phyloP scores from a whole-genome alignment of 2,888 invertebrate genomes.

The Apoda limacodes region DNA sequence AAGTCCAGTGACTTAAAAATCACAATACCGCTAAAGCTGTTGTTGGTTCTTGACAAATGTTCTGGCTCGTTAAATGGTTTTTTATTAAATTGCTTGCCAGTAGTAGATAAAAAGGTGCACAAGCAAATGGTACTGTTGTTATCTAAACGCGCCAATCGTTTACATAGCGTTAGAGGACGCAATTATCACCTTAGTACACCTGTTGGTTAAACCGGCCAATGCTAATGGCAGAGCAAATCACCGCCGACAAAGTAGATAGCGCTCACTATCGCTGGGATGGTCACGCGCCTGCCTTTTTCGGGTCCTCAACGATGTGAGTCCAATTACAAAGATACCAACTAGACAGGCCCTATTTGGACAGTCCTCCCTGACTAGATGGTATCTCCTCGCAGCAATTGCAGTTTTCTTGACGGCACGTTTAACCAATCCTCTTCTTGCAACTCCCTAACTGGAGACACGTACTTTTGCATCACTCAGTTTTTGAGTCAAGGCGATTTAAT shows the following conservation, averaged over 20 bases:
- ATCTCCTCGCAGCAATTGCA: slow-evolving; percentile 14
- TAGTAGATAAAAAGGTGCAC: slow-evolving; percentile 28
- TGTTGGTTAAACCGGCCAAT: slow-evolving; percentile 29
- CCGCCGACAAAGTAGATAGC: slow-evolving; percentile 19
- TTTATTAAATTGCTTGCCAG: slow-evolving; percentile 20
- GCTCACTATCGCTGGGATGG: slow-evolving; percentile 19
- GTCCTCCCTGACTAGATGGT: slow-evolving; percentile 12
- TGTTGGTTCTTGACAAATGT: too few species aligned
- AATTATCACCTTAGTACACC: slow-evolving; percentile 44
- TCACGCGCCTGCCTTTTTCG: slow-evolving; percentile 25
- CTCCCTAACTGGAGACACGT: slow-evolving; percentile 7
- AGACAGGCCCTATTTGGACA: slow-evolving; percentile 23
- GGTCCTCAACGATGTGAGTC: slow-evolving; percentile 21
- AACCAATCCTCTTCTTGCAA: not conserved
- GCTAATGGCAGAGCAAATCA: slow-evolving; percentile 31
- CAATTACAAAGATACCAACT: slow-evolving; percentile 25
- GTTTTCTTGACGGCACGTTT: slow-evolving; percentile 7
- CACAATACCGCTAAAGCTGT: slow-evolving; percentile 14
- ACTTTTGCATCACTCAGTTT: slow-evolving; percentile 14
- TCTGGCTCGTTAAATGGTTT: slow-evolving; percentile 21
- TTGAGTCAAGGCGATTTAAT: slow-evolving; percentile 17
- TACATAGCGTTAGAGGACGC: slow-evolving; percentile 34
- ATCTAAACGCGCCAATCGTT: slow-evolving; percentile 44
- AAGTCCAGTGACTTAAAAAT: slow-evolving; percentile 14
- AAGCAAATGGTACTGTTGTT: slow-evolving; percentile 39